Conservation (phyloP, 1,140 invertebrate genomes). For the Capitella teleta region DNA sequence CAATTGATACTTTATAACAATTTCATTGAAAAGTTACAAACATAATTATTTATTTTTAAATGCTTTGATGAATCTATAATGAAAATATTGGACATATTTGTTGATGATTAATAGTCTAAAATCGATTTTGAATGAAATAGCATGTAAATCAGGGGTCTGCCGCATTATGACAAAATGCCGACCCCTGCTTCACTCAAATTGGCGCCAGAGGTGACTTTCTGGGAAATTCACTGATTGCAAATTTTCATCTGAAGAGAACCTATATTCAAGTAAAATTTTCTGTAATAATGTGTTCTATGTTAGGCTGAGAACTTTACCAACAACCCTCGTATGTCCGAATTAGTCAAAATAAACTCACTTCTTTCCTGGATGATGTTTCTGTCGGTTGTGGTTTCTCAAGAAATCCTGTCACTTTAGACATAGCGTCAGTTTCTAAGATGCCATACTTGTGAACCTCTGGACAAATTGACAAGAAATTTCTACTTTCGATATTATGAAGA, state of each 20-base stretch:
- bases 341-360: too few species aligned
- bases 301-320: too few species aligned
- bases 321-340: too few species aligned
- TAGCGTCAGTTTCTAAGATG: background rate
- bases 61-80: background rate
- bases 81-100: background rate
- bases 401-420: background rate
- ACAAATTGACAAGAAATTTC: background rate
- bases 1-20: background rate
- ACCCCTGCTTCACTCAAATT: too few species aligned
- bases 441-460: slow-evolving; percentile 7
- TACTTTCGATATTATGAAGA: background rate
- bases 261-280: too few species aligned
- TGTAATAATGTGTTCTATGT: too few species aligned
- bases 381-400: slow-evolving; percentile 2
- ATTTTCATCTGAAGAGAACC: too few species aligned
- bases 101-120: background rate
- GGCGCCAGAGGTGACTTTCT: too few species aligned
- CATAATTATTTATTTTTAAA: background rate
- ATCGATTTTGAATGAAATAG: too few species aligned
- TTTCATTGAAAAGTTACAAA: background rate
- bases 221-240: too few species aligned
- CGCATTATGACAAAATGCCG: too few species aligned
- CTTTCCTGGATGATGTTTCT: slow-evolving; percentile 6
- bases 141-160: too few species aligned